phyloP scores from a whole-genome alignment of 2,888 invertebrate species.

The Anodontia alba region DNA sequence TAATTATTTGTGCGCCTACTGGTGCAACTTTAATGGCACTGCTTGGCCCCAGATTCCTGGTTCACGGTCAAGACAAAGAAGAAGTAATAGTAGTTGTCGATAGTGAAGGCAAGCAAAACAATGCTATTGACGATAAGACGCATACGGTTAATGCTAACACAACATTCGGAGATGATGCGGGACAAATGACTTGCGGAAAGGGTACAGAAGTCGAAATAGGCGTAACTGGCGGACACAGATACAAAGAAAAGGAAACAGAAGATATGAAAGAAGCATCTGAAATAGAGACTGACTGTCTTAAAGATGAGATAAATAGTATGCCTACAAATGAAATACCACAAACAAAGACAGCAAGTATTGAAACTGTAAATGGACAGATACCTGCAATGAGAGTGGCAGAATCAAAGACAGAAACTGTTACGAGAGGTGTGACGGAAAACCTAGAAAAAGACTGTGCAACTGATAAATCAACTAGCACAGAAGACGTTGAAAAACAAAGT shows the following conservation, averaged over 20 bases:
- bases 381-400: not conserved
- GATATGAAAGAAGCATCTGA: not conserved
- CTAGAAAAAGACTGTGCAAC: not conserved
- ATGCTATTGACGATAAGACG: not conserved
- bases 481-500: not conserved
- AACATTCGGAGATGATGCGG: not conserved
- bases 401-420: not conserved
- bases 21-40: conserved; percentile 71
- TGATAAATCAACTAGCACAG: not conserved
- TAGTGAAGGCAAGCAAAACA: not conserved
- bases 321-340: not conserved
- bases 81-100: not conserved
- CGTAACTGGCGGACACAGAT: not conserved
- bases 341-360: not conserved
- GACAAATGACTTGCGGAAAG: not conserved
- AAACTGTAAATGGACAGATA: too few relatives aligned
- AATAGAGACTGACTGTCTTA: too few relatives aligned
- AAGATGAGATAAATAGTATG: not conserved
- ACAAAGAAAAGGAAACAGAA: not conserved
- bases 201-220: not conserved
- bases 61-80: conserved; percentile 41
- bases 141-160: not conserved
- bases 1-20: conserved; percentile 72
- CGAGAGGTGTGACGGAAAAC: not conserved
- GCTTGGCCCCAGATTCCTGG: conserved; percentile 66